A percentile compares a stretch with the other conserved stretches of the same genome.
These are phyloP conservation scores for Lytechinus pictus DNA, from an alignment of 35 echinoderm and acorn worm genomes.

Conservation along the genomic window DNA sequence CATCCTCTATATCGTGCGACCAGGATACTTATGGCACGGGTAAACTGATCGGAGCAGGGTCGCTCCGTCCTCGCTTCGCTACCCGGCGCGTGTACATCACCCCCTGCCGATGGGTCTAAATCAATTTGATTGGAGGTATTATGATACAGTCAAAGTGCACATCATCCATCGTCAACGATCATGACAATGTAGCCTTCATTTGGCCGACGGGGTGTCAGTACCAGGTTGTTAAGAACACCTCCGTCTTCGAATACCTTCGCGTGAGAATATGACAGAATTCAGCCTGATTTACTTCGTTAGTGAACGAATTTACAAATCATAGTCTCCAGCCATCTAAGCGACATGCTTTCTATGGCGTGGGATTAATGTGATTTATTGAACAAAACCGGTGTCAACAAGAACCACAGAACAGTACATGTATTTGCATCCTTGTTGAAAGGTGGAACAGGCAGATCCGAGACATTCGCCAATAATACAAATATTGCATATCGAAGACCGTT, in stretches of 20 bases:
- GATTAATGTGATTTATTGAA: background rate
- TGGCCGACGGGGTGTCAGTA: background rate
- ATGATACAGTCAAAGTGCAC: slow-evolving; percentile 24
- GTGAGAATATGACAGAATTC: slow-evolving; percentile 33
- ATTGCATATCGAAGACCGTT: too few relatives aligned
- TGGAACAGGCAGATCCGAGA: too few relatives aligned
- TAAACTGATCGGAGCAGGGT: background rate
- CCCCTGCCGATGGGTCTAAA: background rate
- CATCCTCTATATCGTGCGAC: too few relatives aligned
- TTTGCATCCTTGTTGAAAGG: too few relatives aligned
- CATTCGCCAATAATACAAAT: too few relatives aligned
- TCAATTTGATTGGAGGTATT: slow-evolving; percentile 39
- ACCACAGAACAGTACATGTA: too few relatives aligned
- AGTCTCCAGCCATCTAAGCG: background rate
- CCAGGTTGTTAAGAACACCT: background rate
- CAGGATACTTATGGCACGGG: background rate
- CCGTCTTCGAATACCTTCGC: background rate
- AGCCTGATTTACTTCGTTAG: background rate
- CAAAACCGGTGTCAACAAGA: background rate
- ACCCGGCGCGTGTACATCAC: background rate
- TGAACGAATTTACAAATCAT: background rate
- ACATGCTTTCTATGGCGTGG: background rate
- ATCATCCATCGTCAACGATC: background rate
- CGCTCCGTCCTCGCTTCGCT: background rate
- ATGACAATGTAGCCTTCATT: slow-evolving; percentile 29